phyloP scores from a whole-genome alignment of 2,113 vertebrate species.

The Protobothrops flavoviridis region DNA sequence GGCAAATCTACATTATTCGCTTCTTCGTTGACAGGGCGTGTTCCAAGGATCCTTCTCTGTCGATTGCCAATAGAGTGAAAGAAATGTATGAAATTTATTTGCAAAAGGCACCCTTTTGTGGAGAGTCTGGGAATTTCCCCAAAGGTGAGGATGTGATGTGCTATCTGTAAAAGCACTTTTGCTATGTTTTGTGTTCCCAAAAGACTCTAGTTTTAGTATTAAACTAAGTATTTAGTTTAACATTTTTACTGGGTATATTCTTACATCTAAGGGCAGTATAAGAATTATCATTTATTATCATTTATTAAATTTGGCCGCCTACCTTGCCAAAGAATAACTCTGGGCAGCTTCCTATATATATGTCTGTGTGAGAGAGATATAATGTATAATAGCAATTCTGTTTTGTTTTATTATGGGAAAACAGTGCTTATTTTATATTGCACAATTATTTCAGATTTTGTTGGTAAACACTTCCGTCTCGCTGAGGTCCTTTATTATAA shows the following conservation, averaged over 20 bases:
- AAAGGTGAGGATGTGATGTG: slow-evolving; percentile 73
- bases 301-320: background rate
- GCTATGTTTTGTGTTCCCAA: background rate
- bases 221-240: background rate
- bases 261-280: background rate
- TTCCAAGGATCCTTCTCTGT: slow-evolving; percentile 84
- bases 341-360: background rate
- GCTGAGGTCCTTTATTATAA: slow-evolving; percentile 91
- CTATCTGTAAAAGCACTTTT: background rate
- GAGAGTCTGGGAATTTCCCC: slow-evolving; percentile 64
- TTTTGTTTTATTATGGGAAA: slow-evolving; percentile 1
- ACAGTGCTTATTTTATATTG: slow-evolving; percentile 10
- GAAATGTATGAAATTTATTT: slow-evolving; percentile 85
- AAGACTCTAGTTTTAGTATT: background rate
- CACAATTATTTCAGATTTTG: slow-evolving; percentile 75
- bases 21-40: slow-evolving; percentile 73
- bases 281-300: background rate
- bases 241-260: background rate
- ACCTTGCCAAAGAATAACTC: background rate
- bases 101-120: slow-evolving; percentile 69
- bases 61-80: slow-evolving; percentile 81
- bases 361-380: background rate
- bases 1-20: background rate
- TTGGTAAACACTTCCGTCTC: slow-evolving; percentile 82
- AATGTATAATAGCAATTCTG: background rate